Evolutionary conservation across 2,888 invertebrate genomes (phyloP).

Genomic region (Apamea sordens): DNA sequence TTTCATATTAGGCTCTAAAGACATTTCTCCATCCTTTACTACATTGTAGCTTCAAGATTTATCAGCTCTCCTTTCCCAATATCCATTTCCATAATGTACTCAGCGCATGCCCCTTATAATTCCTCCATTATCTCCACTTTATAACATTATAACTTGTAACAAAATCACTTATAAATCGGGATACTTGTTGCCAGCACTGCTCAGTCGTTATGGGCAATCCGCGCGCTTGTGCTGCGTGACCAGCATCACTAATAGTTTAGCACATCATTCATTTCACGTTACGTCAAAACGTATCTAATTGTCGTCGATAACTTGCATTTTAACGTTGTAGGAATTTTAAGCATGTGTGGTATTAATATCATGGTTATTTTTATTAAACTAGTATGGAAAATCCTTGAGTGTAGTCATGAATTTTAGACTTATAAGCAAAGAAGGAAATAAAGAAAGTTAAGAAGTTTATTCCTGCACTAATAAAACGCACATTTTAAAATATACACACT

Average conservation of each 20-base stretch:
- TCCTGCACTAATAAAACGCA: neutral
- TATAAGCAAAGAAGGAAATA: neutral
- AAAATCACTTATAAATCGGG: conserved; percentile 49
- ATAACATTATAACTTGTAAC: conserved; percentile 22
- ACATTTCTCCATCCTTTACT: neutral
- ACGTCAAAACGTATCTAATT: conserved; percentile 50
- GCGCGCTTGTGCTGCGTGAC: conserved; percentile 39
- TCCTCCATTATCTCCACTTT: conserved; percentile 6
- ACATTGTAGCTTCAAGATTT: neutral
- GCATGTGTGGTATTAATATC: neutral
- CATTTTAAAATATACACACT: neutral
- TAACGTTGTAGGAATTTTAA: conserved; percentile 31
- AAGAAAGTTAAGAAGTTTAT: neutral
- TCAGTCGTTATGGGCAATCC: conserved; percentile 37
- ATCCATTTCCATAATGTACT: neutral
- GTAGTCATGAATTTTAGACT: neutral
- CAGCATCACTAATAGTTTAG: conserved; percentile 41
- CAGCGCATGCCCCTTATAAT: neutral
- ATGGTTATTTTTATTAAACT: neutral
- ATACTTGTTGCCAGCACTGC: conserved; percentile 51
- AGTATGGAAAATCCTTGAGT: neutral
- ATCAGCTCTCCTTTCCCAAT: neutral
- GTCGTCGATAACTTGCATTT: conserved; percentile 39
- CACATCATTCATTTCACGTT: conserved; percentile 52
- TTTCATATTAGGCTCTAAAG: neutral